Conservation (phyloP, 2,797 vertebrate genomes). For the Paramormyrops hopkinsi region DNA sequence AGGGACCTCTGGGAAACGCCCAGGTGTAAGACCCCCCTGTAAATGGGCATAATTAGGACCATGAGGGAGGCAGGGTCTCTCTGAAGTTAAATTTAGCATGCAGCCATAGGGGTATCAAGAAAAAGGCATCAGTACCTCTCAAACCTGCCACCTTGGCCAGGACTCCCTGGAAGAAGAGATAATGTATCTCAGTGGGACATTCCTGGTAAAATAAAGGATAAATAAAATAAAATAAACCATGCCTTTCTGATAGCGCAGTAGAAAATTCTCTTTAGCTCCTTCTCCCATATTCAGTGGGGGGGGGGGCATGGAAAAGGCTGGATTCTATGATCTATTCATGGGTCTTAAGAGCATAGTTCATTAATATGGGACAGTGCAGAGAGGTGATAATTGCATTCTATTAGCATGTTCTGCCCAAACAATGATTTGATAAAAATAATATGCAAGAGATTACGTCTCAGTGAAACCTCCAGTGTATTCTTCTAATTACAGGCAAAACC, state of each 20-base stretch:
- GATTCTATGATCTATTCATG: constrained; percentile 59
- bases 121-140: background rate
- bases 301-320: background rate
- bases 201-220: no score
- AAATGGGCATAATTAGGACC: background rate
- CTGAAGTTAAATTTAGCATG: background rate
- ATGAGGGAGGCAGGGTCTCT: background rate
- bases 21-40: background rate
- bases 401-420: constrained; percentile 44
- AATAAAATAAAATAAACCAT: background rate
- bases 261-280: background rate
- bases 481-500: background rate
- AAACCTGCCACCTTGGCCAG: no score
- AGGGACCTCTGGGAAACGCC: background rate
- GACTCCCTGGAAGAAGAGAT: no score
- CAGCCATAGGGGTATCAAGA: background rate
- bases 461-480: background rate
- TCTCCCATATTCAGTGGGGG: background rate
- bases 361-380: constrained; percentile 59
- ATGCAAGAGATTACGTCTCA: background rate
- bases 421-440: constrained; percentile 8
- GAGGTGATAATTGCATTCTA: constrained; percentile 58
- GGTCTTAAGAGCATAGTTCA: constrained; percentile 36
- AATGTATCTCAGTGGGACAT: no score
- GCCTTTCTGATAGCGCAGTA: background rate